Conservation (phyloP, 2,888 invertebrate genomes). For the Idaea biselata region DNA sequence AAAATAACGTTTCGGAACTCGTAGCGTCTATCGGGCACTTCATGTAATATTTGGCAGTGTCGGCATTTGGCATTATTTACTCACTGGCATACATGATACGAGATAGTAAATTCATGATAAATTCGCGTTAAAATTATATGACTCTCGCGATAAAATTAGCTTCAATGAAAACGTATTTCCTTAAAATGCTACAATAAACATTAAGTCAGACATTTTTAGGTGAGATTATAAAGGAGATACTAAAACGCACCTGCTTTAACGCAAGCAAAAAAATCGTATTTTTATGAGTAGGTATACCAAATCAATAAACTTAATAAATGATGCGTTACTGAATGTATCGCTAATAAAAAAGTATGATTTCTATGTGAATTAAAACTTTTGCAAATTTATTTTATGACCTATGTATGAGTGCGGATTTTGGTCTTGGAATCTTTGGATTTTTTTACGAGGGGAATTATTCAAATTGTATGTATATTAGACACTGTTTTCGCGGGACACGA, state of each 20-base stretch:
- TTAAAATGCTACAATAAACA: no score
- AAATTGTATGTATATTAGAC: no score
- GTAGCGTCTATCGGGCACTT: slow-evolving; percentile 30
- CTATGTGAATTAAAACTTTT: neutral
- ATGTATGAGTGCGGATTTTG: no score
- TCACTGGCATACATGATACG: no score
- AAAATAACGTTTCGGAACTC: slow-evolving; percentile 73
- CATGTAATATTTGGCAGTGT: neutral
- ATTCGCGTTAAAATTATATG: neutral
- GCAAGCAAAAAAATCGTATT: neutral
- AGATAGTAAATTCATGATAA: neutral
- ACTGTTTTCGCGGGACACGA: no score
- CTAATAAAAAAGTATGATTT: neutral
- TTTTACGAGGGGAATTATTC: no score
- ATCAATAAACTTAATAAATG: neutral
- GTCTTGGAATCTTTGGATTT: no score
- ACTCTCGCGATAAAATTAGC: neutral
- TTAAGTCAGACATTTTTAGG: no score
- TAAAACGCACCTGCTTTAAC: neutral
- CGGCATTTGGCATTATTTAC: no score
- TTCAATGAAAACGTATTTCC: no score
- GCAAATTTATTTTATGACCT: neutral
- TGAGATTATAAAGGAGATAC: neutral
- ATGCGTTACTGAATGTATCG: neutral
- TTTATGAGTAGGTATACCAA: neutral